Conservation (phyloP, 1,140 invertebrate species). For the Drosophila auraria region DNA sequence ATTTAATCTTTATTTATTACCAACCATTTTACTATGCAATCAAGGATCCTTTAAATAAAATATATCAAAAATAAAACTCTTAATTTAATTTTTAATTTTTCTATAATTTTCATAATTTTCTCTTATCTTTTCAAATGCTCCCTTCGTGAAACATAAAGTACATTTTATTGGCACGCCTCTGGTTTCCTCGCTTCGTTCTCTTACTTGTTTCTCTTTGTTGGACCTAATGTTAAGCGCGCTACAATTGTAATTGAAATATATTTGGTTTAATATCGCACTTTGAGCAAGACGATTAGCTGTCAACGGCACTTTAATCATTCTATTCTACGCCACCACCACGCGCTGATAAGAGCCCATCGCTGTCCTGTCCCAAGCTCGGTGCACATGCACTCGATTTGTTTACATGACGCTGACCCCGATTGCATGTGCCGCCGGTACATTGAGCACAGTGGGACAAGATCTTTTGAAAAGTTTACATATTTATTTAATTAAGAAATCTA, state of each 20-base stretch:
- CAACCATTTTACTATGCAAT: too few species aligned
- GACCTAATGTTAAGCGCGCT: slow-evolving; percentile 31
- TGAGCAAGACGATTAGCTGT: slow-evolving; percentile 50
- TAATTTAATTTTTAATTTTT: too few species aligned
- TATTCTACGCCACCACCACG: slow-evolving; percentile 25
- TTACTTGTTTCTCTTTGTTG: slow-evolving; percentile 23
- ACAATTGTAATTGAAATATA: slow-evolving; percentile 54
- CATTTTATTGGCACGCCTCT: slow-evolving; percentile 3
- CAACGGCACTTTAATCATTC: slow-evolving; percentile 50
- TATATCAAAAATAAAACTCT: too few species aligned
- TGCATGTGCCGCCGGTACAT: slow-evolving; percentile 16
- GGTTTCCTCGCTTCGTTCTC: slow-evolving; percentile 1
- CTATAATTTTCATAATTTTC: too few species aligned
- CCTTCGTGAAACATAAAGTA: not conserved
- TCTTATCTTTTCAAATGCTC: not conserved
- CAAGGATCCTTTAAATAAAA: too few species aligned
- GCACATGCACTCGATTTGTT: slow-evolving; percentile 49
- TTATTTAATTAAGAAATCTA: not conserved
- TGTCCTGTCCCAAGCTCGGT: slow-evolving; percentile 38
- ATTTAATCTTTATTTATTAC: too few species aligned
- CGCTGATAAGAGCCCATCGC: slow-evolving; percentile 35
- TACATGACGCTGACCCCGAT: slow-evolving; percentile 39
- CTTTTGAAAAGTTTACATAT: not conserved
- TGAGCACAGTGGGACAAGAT: slow-evolving; percentile 2
- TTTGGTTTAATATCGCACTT: slow-evolving; percentile 45